Conservation (phyloP, 2,888 invertebrate species). For the Melolontha melolontha region DNA sequence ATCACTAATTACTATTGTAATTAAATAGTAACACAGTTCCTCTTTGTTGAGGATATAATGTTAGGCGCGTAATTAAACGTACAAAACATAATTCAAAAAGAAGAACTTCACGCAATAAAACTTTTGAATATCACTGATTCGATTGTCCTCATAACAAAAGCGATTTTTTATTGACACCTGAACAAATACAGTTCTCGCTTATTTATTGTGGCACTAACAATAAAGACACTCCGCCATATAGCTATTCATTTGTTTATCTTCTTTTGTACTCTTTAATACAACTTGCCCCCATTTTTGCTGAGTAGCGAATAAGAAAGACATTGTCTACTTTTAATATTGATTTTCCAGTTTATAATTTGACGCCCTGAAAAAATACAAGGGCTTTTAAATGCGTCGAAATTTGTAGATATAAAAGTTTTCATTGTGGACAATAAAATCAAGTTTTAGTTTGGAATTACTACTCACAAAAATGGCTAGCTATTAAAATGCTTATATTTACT, state of each 20-base stretch:
- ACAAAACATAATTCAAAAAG: too few species aligned
- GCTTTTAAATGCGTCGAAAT: conserved; percentile 17
- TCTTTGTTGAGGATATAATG: too few species aligned
- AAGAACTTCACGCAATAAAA: too few species aligned
- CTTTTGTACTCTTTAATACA: conserved; percentile 49
- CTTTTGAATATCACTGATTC: conserved; percentile 47
- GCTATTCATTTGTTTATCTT: conserved; percentile 53
- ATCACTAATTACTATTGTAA: too few species aligned
- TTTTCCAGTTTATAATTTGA: conserved; percentile 45
- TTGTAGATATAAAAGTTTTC: conserved; percentile 10
- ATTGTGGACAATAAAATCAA: background rate
- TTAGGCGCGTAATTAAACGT: too few species aligned
- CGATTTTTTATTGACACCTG: conserved; percentile 54
- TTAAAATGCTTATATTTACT: too few species aligned
- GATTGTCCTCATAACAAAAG: conserved; percentile 47
- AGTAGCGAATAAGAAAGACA: conserved; percentile 41
- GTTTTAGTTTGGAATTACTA: background rate
- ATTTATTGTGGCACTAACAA: conserved; percentile 45
- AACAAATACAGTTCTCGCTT: conserved; percentile 51
- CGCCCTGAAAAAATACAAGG: conserved; percentile 16
- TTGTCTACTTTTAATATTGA: conserved; percentile 43
- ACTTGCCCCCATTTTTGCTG: conserved; percentile 45
- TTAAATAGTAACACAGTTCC: too few species aligned
- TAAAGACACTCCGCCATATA: conserved; percentile 43
- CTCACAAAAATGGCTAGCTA: too few species aligned